Conservation (phyloP, 2,113 vertebrate species). For the Otis tarda region DNA sequence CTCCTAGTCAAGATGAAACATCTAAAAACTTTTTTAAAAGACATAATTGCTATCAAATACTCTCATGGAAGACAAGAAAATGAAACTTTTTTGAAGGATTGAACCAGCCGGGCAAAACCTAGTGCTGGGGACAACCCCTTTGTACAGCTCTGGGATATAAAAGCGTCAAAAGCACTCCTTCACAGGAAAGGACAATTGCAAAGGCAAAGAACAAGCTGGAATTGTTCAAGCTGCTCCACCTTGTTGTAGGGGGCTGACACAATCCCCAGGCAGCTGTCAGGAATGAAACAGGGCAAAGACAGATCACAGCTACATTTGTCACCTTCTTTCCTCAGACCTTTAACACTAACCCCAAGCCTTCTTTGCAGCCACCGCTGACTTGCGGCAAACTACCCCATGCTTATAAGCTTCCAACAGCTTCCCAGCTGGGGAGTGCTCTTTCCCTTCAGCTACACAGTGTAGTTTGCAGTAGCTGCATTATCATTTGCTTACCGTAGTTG, state of each 20-base stretch:
- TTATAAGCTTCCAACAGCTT: not conserved
- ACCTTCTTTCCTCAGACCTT: not conserved
- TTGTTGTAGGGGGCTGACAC: not conserved
- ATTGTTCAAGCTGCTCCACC: not conserved
- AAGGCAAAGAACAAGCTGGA: slow-evolving; percentile 7
- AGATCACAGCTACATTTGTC: not conserved
- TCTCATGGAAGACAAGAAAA: not conserved
- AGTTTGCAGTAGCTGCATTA: not conserved
- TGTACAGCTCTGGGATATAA: not conserved
- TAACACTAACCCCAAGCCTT: not conserved
- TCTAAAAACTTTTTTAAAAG: not conserved
- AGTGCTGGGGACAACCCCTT: not conserved
- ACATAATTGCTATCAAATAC: not conserved
- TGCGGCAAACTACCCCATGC: not conserved
- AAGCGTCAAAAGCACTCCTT: not conserved
- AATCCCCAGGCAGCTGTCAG: not conserved
- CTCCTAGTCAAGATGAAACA: not conserved
- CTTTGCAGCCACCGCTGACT: not conserved
- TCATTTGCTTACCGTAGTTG: not conserved
- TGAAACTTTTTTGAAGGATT: not conserved
- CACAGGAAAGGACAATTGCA: not conserved
- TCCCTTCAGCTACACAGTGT: not conserved
- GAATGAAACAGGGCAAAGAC: not conserved
- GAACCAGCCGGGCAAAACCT: not conserved
- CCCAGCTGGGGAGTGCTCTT: not conserved